Conservation (phyloP, 2,888 invertebrate species). For the Notodonta ziczac region DNA sequence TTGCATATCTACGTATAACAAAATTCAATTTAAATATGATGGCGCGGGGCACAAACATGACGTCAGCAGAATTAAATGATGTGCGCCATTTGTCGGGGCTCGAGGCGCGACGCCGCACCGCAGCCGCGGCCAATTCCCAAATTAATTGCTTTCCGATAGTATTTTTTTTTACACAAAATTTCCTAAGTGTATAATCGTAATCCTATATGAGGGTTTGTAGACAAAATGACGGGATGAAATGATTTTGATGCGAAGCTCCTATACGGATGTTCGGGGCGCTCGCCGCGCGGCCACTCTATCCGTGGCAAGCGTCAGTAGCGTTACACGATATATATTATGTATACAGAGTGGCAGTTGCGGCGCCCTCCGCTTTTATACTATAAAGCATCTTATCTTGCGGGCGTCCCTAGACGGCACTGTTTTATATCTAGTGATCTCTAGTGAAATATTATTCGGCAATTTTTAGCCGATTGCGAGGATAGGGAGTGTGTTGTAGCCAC, state of each 20-base stretch:
- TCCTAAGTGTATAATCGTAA: conserved; percentile 40
- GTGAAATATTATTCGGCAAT: conserved; percentile 7
- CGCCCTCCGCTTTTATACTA: too few species aligned
- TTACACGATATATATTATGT: too few species aligned
- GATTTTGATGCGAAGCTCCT: too few species aligned
- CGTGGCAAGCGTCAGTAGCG: too few species aligned
- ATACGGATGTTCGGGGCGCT: too few species aligned
- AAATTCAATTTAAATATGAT: conserved; percentile 83
- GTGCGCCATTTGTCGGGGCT: conserved; percentile 73
- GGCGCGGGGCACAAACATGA: conserved; percentile 76
- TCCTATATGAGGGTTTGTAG: conserved; percentile 11
- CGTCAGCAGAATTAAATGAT: conserved; percentile 81
- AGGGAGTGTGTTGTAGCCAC: too few species aligned
- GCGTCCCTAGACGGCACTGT: too few species aligned
- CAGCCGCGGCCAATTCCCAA: conserved; percentile 61
- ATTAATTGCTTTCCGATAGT: conserved; percentile 79
- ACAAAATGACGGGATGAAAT: background rate
- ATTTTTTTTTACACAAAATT: conserved; percentile 58
- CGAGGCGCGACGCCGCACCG: conserved; percentile 49
- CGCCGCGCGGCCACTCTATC: too few species aligned
- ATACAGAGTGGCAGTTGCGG: too few species aligned
- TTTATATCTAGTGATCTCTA: conserved; percentile 7
- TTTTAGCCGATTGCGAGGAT: background rate
- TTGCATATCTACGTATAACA: conserved; percentile 66
- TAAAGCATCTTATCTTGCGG: too few species aligned